A percentile compares a stretch with the other conserved stretches of the same genome.
Conservation (phyloP, 1,140 invertebrate species). For the Megalonaias nervosa region DNA sequence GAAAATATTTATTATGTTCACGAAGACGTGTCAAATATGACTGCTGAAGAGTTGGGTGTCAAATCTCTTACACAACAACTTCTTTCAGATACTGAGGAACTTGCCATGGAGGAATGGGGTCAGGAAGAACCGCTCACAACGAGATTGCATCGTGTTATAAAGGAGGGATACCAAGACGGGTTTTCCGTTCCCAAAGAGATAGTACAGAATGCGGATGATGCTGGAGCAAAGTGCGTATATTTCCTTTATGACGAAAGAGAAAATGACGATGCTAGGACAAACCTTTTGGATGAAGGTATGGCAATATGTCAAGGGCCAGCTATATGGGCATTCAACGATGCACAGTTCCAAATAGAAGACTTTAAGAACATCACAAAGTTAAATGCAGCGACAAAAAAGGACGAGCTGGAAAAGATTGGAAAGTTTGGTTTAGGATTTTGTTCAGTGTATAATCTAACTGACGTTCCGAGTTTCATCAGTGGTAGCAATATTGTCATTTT, state of each 20-base stretch:
- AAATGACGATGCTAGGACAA: conserved; percentile 42
- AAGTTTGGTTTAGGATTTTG: conserved; percentile 65
- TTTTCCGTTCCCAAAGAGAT: conserved; percentile 62
- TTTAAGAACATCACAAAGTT: conserved; percentile 54
- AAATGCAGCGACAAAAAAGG: conserved; percentile 57
- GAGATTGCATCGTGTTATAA: conserved; percentile 36
- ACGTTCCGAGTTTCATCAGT: conserved; percentile 62
- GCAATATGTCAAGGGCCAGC: conserved; percentile 50
- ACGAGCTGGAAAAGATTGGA: conserved; percentile 56
- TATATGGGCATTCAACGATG: conserved; percentile 56
- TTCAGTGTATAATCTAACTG: conserved; percentile 65
- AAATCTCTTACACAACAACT: conserved; percentile 38
- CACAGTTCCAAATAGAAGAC: conserved; percentile 46
- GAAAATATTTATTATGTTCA: conserved; percentile 41
- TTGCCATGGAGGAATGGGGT: conserved; percentile 41
- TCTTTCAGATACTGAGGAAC: conserved; percentile 29
- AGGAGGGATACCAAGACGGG: conserved; percentile 56
- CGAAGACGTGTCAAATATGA: conserved; percentile 21
- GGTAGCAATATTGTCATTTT: conserved; percentile 58
- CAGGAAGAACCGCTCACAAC: conserved; percentile 53
- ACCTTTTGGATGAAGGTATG: conserved; percentile 54
- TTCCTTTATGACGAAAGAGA: conserved; percentile 64
- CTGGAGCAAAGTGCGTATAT: conserved; percentile 57
- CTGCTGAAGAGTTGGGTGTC: conserved; percentile 44
- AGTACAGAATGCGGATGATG: conserved; percentile 72